Conservation (phyloP, 1,140 invertebrate genomes). For the Himalopsyche phryganea region DNA sequence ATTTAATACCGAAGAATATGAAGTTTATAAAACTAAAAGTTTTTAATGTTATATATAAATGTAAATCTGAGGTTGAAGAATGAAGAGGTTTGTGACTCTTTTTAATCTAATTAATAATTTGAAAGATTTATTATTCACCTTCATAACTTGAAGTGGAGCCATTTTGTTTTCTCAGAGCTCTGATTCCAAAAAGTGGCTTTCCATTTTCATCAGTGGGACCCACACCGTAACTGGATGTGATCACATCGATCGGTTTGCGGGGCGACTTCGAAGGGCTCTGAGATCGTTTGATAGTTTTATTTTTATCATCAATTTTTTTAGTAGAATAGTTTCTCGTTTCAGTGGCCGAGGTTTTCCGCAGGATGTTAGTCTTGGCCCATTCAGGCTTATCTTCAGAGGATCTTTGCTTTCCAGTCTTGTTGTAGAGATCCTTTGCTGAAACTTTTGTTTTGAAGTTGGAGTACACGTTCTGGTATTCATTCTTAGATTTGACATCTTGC, state of each 20-base stretch:
- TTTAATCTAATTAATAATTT: too few relatives aligned
- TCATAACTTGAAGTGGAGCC: slow-evolving; percentile 53
- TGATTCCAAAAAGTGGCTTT: slow-evolving; percentile 70
- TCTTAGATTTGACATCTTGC: slow-evolving; percentile 34
- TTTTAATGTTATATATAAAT: too few relatives aligned
- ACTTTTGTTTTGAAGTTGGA: slow-evolving; percentile 29
- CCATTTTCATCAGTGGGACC: slow-evolving; percentile 76
- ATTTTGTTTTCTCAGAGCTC: slow-evolving; percentile 64
- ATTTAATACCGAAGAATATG: too few relatives aligned
- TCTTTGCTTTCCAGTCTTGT: slow-evolving; percentile 19
- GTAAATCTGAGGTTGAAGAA: too few relatives aligned
- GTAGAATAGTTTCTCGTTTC: slow-evolving; percentile 44
- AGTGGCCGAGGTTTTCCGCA: slow-evolving; percentile 44
- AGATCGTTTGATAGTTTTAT: slow-evolving; percentile 41
- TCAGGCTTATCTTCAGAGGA: slow-evolving; percentile 50
- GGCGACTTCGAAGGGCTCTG: slow-evolving; percentile 44
- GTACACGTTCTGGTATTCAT: slow-evolving; percentile 38
- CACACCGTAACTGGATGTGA: slow-evolving; percentile 77
- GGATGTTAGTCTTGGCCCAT: slow-evolving; percentile 56
- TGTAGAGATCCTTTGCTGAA: slow-evolving; percentile 22
- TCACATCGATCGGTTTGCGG: slow-evolving; percentile 54
- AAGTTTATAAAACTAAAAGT: too few relatives aligned
- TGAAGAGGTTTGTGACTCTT: too few relatives aligned
- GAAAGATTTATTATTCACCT: slow-evolving; percentile 39
- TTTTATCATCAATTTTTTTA: slow-evolving; percentile 43